Conservation (phyloP, 2,888 invertebrate species). For the Cephalotes varians region DNA sequence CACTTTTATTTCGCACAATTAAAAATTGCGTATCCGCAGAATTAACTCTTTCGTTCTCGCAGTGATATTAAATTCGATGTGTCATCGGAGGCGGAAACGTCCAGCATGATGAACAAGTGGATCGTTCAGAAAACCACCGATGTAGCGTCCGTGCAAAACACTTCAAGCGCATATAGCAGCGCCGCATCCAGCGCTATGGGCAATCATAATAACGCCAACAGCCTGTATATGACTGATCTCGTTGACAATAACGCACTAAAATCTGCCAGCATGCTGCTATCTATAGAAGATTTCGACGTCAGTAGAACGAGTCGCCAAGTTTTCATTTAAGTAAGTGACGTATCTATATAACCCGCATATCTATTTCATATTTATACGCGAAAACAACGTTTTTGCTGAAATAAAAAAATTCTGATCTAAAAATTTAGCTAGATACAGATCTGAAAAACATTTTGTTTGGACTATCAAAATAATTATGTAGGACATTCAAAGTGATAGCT, state of each 20-base stretch:
- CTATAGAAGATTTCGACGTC: slow-evolving; percentile 84
- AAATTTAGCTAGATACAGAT: too few species aligned
- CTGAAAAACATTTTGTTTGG: too few species aligned
- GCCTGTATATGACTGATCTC: slow-evolving; percentile 80
- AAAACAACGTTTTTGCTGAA: too few species aligned
- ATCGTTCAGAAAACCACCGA: slow-evolving; percentile 80
- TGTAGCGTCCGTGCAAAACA: slow-evolving; percentile 83
- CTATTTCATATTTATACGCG: background rate
- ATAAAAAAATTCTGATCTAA: too few species aligned
- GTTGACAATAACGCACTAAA: slow-evolving; percentile 79
- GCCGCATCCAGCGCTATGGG: slow-evolving; percentile 84
- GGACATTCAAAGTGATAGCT: too few species aligned
- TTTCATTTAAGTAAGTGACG: slow-evolving; percentile 76
- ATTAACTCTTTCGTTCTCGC: slow-evolving; percentile 30
- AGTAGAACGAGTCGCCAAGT: slow-evolving; percentile 84
- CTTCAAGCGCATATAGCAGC: slow-evolving; percentile 84
- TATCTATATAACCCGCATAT: background rate
- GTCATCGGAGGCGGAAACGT: slow-evolving; percentile 80
- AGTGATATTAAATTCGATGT: slow-evolving; percentile 82
- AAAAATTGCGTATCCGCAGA: background rate
- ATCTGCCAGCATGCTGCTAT: slow-evolving; percentile 84
- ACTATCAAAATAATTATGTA: too few species aligned
- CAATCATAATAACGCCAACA: slow-evolving; percentile 82
- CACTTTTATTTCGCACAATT: background rate
- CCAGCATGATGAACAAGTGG: slow-evolving; percentile 83